Conservation (phyloP, 1,140 invertebrate genomes). For the Megalonaias nervosa region DNA sequence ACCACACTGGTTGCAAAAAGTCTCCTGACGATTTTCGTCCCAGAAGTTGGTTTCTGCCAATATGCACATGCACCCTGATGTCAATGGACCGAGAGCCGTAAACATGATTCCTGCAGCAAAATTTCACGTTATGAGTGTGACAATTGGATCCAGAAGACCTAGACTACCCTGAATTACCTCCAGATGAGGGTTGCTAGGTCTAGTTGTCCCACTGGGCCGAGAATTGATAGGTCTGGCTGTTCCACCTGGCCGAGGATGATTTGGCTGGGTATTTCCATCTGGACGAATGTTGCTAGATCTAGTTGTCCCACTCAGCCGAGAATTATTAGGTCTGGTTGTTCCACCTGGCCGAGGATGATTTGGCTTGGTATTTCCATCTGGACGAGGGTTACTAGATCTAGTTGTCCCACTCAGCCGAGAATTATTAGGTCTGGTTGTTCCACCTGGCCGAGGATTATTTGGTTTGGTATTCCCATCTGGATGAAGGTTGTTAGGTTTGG, state of each 20-base stretch:
- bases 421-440: neutral
- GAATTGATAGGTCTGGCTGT: neutral
- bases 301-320: too few relatives aligned
- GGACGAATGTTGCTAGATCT: slow-evolving; percentile 8
- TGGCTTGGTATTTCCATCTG: slow-evolving; percentile 27
- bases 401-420: slow-evolving; percentile 14
- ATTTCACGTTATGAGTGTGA: slow-evolving; percentile 14
- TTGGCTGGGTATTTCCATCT: slow-evolving; percentile 28
- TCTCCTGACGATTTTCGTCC: neutral
- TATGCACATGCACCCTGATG: slow-evolving; percentile 21
- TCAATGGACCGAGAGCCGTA: slow-evolving; percentile 11
- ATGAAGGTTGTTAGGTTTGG: too few relatives aligned
- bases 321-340: neutral
- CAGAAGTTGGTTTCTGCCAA: slow-evolving; percentile 1
- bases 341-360: slow-evolving; percentile 16
- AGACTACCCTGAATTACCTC: too few relatives aligned
- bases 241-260: slow-evolving; percentile 10
- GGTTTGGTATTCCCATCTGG: neutral
- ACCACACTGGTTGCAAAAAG: neutral
- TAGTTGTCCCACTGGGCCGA: neutral
- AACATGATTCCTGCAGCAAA: slow-evolving; percentile 10
- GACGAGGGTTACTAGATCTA: slow-evolving; percentile 8
- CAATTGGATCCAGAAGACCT: neutral
- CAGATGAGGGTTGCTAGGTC: neutral
- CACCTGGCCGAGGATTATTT: slow-evolving; percentile 10